phyloP scores from a whole-genome alignment of 2,113 vertebrate genomes.

The Elephas maximus region DNA sequence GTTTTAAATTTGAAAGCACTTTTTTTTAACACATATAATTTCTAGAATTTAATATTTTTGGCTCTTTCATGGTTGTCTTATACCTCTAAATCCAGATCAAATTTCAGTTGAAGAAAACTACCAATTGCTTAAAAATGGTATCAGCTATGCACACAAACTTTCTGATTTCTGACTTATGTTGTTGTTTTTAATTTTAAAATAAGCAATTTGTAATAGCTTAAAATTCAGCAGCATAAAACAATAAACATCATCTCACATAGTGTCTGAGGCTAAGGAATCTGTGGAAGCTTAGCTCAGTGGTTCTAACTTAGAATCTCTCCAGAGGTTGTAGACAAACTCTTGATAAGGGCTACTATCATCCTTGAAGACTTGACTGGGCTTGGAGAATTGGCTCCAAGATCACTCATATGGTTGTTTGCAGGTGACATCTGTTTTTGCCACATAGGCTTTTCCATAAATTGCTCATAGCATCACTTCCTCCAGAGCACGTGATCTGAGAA shows the following conservation, averaged over 20 bases:
- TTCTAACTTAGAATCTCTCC: not conserved
- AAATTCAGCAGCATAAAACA: not conserved
- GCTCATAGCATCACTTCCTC: no score
- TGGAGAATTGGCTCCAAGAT: not conserved
- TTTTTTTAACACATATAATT: not conserved
- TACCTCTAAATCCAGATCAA: not conserved
- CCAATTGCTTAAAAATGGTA: not conserved
- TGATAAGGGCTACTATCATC: no score
- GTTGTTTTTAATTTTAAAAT: not conserved
- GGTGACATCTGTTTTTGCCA: not conserved
- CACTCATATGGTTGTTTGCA: not conserved
- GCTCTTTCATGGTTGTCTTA: not conserved
- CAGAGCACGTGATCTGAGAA: not conserved
- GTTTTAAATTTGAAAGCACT: not conserved
- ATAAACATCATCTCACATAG: not conserved
- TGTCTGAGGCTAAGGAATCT: not conserved
- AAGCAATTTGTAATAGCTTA: not conserved
- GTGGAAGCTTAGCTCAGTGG: not conserved
- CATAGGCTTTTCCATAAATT: not conserved
- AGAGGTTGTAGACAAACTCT: not conserved
- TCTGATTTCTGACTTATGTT: not conserved
- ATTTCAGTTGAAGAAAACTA: not conserved
- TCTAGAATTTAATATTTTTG: not conserved
- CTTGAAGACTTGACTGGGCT: not conserved
- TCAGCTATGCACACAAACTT: not conserved